Percentiles rank a stretch among this genome's conserved stretches.
phyloP scores from a whole-genome alignment of 2,888 invertebrate species.

The Entomobrya multifasciata region DNA sequence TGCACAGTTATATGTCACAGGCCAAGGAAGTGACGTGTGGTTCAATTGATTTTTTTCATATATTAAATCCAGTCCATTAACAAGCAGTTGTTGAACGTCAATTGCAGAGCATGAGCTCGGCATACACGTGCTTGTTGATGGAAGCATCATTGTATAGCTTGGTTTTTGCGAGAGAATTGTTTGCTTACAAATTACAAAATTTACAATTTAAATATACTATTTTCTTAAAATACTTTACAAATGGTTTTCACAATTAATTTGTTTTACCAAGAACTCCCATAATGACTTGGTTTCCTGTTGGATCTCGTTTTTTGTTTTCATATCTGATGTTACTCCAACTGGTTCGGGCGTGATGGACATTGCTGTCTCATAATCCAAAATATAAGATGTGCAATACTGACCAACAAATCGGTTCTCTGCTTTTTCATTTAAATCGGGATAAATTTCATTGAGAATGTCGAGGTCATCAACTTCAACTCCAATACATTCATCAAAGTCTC shows the following conservation, averaged over 20 bases:
- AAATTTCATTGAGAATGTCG: constrained; percentile 1
- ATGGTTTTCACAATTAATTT: not conserved
- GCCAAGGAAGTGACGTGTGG: constrained; percentile 56
- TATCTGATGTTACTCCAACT: not conserved
- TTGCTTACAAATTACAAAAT: not conserved
- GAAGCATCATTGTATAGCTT: not conserved
- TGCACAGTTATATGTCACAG: constrained; percentile 73
- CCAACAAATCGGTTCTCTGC: constrained; percentile 62
- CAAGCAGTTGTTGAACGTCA: constrained; percentile 81
- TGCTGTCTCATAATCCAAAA: constrained; percentile 43
- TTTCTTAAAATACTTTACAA: too few relatives aligned
- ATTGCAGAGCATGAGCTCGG: constrained; percentile 81
- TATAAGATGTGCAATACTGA: constrained; percentile 72
- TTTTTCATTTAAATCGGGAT: not conserved
- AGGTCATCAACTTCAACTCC: constrained; percentile 17
- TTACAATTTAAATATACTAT: too few relatives aligned
- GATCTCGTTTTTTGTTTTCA: not conserved
- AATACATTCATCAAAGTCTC: constrained; percentile 82
- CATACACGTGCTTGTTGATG: constrained; percentile 77
- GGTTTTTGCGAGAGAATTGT: too few relatives aligned
- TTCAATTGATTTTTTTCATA: too few relatives aligned
- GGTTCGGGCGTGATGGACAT: not conserved
- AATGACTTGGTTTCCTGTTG: constrained; percentile 24
- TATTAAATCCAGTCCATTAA: constrained; percentile 78
- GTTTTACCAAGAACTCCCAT: constrained; percentile 42